These are phyloP conservation scores for Lithophane semibrunnea DNA, from an alignment of 2,888 invertebrate genomes.

Conservation along the genomic window DNA sequence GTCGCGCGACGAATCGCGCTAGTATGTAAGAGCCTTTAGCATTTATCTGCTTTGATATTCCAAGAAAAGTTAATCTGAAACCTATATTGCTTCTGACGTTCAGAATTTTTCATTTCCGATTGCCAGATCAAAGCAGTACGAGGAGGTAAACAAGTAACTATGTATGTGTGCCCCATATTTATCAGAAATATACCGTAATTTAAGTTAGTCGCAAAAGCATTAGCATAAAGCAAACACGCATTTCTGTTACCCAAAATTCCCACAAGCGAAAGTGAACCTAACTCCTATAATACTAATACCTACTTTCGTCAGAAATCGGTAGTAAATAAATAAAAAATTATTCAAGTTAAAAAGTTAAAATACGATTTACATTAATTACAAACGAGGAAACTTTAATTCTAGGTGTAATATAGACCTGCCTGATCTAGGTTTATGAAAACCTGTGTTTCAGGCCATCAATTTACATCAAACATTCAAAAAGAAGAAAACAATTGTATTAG, in stretches of 20 bases:
- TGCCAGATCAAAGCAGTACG: background rate
- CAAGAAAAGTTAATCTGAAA: background rate
- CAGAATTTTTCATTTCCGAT: slow-evolving; percentile 2
- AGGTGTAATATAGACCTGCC: no score
- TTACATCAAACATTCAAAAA: no score
- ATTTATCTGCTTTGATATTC: background rate
- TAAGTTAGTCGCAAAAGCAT: background rate
- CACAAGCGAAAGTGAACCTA: background rate
- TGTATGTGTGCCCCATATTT: background rate
- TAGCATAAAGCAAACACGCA: background rate
- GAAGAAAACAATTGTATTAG: no score
- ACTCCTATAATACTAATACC: background rate
- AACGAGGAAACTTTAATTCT: no score
- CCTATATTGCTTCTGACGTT: background rate
- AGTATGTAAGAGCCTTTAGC: background rate
- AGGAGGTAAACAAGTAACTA: background rate
- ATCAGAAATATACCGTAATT: background rate
- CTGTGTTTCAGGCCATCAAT: no score
- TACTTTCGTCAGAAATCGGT: background rate
- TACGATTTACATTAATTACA: no score
- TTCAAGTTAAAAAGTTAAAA: no score
- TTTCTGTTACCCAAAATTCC: background rate
- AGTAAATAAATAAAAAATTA: no score
- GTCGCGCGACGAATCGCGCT: no score
- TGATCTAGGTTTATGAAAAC: no score